A percentile compares a stretch with the other conserved stretches of the same genome.
These are phyloP conservation scores for Coelogynopora nodosa DNA, from an alignment of 2,888 invertebrate genomes.

Conservation along the genomic window DNA sequence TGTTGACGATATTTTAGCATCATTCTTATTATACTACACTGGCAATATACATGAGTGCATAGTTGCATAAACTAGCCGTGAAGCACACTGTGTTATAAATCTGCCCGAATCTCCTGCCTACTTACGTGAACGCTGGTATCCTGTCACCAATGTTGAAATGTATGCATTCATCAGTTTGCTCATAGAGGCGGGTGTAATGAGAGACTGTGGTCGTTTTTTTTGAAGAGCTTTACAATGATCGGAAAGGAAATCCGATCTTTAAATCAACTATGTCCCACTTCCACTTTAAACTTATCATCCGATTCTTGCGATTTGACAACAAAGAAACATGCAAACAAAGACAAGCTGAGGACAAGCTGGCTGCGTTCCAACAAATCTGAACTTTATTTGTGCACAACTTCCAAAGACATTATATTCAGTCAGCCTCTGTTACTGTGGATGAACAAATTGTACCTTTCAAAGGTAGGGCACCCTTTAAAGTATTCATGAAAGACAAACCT, in stretches of 20 bases:
- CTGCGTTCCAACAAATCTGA: background rate
- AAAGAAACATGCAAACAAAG: background rate
- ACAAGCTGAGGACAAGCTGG: background rate
- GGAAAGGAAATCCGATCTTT: background rate
- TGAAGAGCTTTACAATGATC: background rate
- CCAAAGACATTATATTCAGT: too few relatives aligned
- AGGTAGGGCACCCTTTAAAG: too few relatives aligned
- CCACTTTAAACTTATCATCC: background rate
- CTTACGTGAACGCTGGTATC: background rate
- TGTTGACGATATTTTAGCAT: too few relatives aligned
- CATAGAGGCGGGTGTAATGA: background rate
- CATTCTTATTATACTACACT: too few relatives aligned
- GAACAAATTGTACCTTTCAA: too few relatives aligned
- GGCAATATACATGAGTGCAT: background rate
- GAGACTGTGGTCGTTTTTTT: too few relatives aligned
- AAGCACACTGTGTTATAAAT: background rate
- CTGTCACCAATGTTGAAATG: background rate
- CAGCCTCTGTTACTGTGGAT: too few relatives aligned
- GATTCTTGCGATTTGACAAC: background rate
- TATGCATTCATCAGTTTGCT: background rate
- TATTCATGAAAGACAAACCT: too few relatives aligned
- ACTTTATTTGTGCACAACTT: background rate
- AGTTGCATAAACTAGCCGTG: background rate
- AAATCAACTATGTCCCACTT: background rate
- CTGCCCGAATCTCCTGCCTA: too few relatives aligned